Evolutionary conservation across 2,113 vertebrate species (phyloP).

Genomic region (Irena cyanogastra): DNA sequence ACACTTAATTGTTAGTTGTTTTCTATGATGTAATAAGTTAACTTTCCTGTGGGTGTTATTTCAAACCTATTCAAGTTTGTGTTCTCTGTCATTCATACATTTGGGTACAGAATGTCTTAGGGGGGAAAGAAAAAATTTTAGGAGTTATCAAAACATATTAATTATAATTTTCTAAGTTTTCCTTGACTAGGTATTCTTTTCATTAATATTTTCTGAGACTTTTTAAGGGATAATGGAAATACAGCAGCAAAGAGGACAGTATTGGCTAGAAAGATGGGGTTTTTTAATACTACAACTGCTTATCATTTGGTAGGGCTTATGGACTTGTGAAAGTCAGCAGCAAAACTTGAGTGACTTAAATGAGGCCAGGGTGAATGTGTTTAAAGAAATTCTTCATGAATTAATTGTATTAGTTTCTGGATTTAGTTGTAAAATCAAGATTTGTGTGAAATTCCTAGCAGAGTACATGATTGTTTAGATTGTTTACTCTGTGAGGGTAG

Average conservation of each 20-base stretch:
- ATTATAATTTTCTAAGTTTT: background rate
- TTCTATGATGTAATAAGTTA: background rate
- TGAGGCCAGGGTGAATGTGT: background rate
- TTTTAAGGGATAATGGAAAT: background rate
- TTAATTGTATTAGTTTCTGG: background rate
- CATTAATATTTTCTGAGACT: background rate
- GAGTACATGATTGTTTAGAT: background rate
- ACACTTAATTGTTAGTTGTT: background rate
- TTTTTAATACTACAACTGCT: background rate
- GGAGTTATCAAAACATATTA: background rate
- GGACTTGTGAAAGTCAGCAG: background rate
- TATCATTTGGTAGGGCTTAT: background rate
- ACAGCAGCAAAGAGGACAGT: background rate
- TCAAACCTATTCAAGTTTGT: background rate
- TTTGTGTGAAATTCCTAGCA: background rate
- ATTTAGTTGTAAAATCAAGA: background rate
- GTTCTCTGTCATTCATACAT: background rate
- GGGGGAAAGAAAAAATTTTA: background rate
- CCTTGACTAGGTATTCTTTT: background rate
- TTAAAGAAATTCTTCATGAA: background rate
- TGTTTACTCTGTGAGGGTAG: background rate
- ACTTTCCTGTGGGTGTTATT: background rate
- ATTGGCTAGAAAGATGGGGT: rapidly evolving
- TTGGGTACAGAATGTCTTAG: background rate
- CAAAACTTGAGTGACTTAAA: background rate